Conservation (phyloP, 2,797 vertebrate genomes). For the Nannoperca obscura region DNA sequence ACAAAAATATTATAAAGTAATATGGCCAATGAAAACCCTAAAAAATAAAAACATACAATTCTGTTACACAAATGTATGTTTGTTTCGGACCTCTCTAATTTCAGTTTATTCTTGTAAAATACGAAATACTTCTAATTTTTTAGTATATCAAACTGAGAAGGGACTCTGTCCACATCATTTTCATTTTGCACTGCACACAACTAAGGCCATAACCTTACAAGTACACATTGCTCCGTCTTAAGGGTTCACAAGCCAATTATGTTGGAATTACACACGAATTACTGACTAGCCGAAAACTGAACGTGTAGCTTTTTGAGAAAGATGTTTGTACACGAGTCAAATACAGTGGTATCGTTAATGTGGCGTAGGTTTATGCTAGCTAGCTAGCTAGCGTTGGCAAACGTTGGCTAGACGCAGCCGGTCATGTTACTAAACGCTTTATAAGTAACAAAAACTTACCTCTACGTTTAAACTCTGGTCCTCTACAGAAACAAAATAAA, state of each 20-base stretch:
- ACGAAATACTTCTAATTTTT: background rate
- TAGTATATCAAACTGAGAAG: background rate
- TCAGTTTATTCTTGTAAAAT: background rate
- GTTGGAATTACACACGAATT: too few relatives aligned
- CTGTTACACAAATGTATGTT: too few relatives aligned
- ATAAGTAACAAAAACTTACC: conserved; percentile 55
- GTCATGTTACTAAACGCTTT: background rate
- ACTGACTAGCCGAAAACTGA: accelerated
- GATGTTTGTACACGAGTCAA: background rate
- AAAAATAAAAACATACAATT: background rate
- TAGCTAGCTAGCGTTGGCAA: conserved; percentile 54
- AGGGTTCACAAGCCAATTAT: background rate
- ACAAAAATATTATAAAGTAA: background rate
- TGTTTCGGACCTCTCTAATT: background rate
- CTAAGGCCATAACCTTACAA: background rate
- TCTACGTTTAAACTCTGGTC: conserved; percentile 20
- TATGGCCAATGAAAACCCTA: too few relatives aligned
- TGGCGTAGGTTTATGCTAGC: background rate
- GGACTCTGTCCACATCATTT: background rate
- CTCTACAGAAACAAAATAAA: background rate
- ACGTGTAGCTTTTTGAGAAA: background rate
- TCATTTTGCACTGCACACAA: background rate
- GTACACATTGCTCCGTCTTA: background rate
- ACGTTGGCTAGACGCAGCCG: conserved; percentile 33
- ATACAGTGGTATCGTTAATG: too few relatives aligned